These are phyloP conservation scores for Suillia variegata DNA, from an alignment of 2,888 invertebrate genomes.

Conservation along the genomic window DNA sequence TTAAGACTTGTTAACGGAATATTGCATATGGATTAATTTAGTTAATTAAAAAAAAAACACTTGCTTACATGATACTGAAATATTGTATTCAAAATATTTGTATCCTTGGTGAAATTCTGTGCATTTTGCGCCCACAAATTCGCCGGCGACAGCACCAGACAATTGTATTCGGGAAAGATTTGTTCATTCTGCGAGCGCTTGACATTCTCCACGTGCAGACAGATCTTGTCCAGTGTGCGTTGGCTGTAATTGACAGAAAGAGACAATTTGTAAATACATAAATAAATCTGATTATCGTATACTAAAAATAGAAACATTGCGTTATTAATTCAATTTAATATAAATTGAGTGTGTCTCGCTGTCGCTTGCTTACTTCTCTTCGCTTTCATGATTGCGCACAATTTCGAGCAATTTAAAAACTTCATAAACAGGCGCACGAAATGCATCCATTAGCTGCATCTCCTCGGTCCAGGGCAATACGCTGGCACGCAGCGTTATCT, in stretches of 20 bases:
- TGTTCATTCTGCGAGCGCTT: slow-evolving; percentile 68
- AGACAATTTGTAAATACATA: too few relatives aligned
- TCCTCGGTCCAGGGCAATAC: slow-evolving; percentile 88
- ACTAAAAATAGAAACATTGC: not conserved
- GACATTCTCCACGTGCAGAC: slow-evolving; percentile 83
- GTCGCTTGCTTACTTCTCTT: slow-evolving; percentile 47
- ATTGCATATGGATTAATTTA: too few relatives aligned
- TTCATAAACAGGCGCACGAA: slow-evolving; percentile 87
- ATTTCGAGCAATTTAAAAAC: slow-evolving; percentile 86
- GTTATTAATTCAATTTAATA: slow-evolving; percentile 14
- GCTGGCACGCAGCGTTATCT: slow-evolving; percentile 75
- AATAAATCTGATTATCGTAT: slow-evolving; percentile 34
- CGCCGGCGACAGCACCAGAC: slow-evolving; percentile 89
- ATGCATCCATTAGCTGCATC: slow-evolving; percentile 85
- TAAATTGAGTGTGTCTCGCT: slow-evolving; percentile 12
- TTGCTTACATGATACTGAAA: slow-evolving; percentile 79
- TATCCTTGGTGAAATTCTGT: slow-evolving; percentile 78
- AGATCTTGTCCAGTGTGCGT: slow-evolving; percentile 78
- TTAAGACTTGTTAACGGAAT: too few relatives aligned
- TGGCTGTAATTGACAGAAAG: slow-evolving; percentile 63
- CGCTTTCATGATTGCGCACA: slow-evolving; percentile 74
- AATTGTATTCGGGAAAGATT: slow-evolving; percentile 88
- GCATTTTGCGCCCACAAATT: slow-evolving; percentile 90
- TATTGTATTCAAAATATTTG: slow-evolving; percentile 79
- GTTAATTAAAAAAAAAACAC: not conserved